These are phyloP conservation scores for Helicoverpa assulta DNA, from an alignment of 2,888 invertebrate genomes.

Conservation along the genomic window DNA sequence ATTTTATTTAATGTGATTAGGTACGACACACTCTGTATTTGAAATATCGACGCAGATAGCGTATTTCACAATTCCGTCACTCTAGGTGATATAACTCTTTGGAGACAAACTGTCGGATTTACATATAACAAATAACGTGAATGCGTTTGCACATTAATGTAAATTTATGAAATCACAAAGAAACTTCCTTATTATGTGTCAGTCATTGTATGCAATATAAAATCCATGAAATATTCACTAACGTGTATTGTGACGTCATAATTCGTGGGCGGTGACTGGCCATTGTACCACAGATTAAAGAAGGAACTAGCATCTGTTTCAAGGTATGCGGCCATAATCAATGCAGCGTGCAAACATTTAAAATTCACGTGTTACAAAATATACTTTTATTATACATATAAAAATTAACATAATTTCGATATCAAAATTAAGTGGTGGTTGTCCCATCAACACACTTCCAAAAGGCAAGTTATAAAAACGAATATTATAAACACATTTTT, in stretches of 20 bases:
- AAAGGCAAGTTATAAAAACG: conserved; percentile 27
- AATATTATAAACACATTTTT: conserved; percentile 20
- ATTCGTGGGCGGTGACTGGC: conserved; percentile 33
- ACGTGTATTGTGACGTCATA: conserved; percentile 43
- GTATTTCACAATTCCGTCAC: no score
- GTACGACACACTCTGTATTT: no score
- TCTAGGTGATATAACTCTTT: no score
- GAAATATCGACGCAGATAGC: no score
- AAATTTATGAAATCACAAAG: conserved; percentile 17
- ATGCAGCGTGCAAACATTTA: conserved; percentile 20
- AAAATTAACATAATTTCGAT: conserved; percentile 4
- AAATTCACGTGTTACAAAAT: conserved; percentile 22
- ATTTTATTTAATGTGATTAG: no score
- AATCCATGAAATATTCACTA: conserved; percentile 17
- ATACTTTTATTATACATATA: conserved; percentile 6
- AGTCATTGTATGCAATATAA: conserved; percentile 16
- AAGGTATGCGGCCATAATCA: conserved; percentile 39
- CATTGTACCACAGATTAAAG: conserved; percentile 18
- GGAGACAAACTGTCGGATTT: no score
- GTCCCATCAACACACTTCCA: conserved; percentile 10
- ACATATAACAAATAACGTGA: conserved; percentile 6
- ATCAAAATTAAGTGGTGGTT: conserved; percentile 17
- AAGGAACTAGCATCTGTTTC: conserved; percentile 21
- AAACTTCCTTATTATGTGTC: conserved; percentile 9
- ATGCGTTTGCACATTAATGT: conserved; percentile 5